Evolutionary conservation across 2,113 vertebrate genomes (phyloP).

Genomic region (Ptilonorhynchus violaceus): DNA sequence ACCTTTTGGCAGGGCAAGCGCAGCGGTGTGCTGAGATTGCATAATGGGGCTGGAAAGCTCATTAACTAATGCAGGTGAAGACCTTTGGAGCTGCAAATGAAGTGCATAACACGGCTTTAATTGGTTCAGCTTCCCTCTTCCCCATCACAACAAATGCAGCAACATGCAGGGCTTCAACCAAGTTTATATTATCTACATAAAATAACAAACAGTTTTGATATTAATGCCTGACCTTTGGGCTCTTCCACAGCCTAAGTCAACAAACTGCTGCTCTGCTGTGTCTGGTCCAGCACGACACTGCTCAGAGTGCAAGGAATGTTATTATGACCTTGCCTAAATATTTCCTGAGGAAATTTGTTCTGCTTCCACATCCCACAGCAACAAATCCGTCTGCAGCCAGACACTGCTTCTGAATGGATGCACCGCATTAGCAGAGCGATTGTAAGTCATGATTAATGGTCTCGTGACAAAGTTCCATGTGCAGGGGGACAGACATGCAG

Average conservation of each 20-base stretch:
- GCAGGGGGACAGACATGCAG: not conserved
- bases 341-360: conserved; percentile 18
- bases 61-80: not conserved
- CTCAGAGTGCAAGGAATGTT: not conserved
- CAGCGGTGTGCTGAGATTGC: not conserved
- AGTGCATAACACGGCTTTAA: not conserved
- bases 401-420: not conserved
- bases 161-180: not conserved
- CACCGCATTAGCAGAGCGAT: not conserved
- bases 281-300: not conserved
- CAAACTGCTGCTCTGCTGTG: not conserved
- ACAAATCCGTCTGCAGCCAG: conserved; percentile 25
- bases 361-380: not conserved
- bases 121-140: not conserved
- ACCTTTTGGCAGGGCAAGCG: not conserved
- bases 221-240: not conserved
- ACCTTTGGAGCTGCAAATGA: not conserved
- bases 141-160: not conserved
- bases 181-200: accelerated
- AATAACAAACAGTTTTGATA: not conserved
- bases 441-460: conserved; percentile 56
- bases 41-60: not conserved
- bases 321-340: conserved; percentile 22
- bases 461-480: conserved; percentile 69
- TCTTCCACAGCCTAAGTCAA: not conserved